These are phyloP conservation scores for Colostygia pectinataria DNA, from an alignment of 2,888 invertebrate species.

Conservation along the genomic window DNA sequence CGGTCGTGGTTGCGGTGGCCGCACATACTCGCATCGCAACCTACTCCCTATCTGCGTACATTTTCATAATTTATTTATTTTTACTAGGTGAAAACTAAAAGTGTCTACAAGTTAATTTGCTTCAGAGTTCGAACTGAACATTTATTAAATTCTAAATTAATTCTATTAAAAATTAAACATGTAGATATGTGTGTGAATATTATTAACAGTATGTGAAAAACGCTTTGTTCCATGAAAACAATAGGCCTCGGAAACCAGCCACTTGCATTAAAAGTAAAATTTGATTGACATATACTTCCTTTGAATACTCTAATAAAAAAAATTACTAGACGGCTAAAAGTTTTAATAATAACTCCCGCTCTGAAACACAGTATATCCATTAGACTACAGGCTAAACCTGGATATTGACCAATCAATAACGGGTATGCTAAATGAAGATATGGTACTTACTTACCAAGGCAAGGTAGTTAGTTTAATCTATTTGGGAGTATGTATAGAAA, in stretches of 20 bases:
- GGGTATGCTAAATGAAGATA: conserved; percentile 10
- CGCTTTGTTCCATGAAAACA: conserved; percentile 50
- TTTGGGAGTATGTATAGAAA: too few species aligned
- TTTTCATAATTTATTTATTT: too few species aligned
- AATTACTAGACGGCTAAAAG: neutral
- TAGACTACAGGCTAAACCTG: conserved; percentile 27
- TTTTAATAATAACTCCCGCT: conserved; percentile 17
- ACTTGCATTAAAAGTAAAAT: conserved; percentile 38
- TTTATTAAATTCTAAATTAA: too few species aligned
- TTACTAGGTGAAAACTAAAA: too few species aligned
- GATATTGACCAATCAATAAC: conserved; percentile 36
- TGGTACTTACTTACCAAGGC: too few species aligned
- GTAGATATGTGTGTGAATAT: conserved; percentile 58
- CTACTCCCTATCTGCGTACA: neutral
- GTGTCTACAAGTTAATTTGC: too few species aligned
- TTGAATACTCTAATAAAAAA: conserved; percentile 9
- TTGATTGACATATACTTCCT: conserved; percentile 38
- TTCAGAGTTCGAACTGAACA: too few species aligned
- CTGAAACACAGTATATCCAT: conserved; percentile 39
- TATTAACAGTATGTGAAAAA: conserved; percentile 45
- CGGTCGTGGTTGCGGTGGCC: conserved; percentile 31
- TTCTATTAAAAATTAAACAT: too few species aligned
- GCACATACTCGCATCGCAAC: neutral
- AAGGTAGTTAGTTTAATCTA: too few species aligned
- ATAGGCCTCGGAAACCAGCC: conserved; percentile 53